These are phyloP conservation scores for Galeopterus variegatus DNA, from an alignment of 2,113 vertebrate genomes.

Conservation along the genomic window DNA sequence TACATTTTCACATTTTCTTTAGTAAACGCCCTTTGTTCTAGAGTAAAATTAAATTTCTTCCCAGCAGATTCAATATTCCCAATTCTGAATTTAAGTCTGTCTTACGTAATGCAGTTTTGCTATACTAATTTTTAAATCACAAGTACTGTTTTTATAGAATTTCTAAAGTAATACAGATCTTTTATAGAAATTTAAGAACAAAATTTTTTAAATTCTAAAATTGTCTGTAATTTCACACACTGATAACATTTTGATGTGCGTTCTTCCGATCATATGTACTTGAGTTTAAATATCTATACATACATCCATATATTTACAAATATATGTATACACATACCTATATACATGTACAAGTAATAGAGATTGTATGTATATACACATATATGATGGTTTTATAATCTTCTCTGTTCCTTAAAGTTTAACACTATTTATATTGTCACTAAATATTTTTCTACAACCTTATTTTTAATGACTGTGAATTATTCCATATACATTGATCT, in stretches of 20 bases:
- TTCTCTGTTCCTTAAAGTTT: constrained; percentile 22
- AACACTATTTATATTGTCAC: neutral
- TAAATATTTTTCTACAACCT: constrained; percentile 52
- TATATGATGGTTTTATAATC: constrained; percentile 18
- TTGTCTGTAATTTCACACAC: neutral
- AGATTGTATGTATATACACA: neutral
- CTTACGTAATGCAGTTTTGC: neutral
- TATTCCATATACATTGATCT: neutral
- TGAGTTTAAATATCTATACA: neutral
- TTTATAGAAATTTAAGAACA: neutral
- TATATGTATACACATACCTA: neutral
- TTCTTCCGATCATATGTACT: neutral
- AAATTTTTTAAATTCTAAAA: constrained; percentile 19
- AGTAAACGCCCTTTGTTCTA: constrained; percentile 19
- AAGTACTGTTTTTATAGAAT: neutral
- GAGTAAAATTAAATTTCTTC: constrained; percentile 36
- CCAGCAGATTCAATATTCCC: neutral
- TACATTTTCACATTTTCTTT: constrained; percentile 13
- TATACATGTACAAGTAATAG: neutral
- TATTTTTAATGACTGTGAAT: neutral
- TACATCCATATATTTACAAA: neutral
- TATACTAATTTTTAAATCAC: constrained; percentile 42
- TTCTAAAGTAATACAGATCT: constrained; percentile 14
- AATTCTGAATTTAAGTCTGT: constrained; percentile 43
- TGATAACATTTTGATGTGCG: neutral